Evolutionary conservation across 2,888 invertebrate genomes (phyloP).

Genomic region (Nephrotoma guestfalica): DNA sequence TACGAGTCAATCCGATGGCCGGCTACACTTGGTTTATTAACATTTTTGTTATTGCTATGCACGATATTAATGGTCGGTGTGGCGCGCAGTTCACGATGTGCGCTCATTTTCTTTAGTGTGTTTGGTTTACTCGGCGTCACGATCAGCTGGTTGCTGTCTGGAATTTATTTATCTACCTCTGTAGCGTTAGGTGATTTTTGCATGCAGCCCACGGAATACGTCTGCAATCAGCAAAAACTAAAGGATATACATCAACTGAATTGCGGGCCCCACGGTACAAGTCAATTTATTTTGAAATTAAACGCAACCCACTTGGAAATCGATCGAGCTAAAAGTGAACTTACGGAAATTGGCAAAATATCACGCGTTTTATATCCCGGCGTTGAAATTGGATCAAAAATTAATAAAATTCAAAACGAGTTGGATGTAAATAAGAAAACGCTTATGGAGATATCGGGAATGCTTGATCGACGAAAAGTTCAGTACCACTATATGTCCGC

Average conservation of each 20-base stretch:
- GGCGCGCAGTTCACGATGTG: conserved; percentile 53
- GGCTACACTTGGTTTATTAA: conserved; percentile 31
- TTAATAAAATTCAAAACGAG: conserved; percentile 28
- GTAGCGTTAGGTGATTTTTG: conserved; percentile 79
- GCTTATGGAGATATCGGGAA: conserved; percentile 36
- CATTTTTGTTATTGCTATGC: conserved; percentile 27
- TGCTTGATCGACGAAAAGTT: conserved; percentile 69
- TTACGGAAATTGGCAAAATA: conserved; percentile 24
- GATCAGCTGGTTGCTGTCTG: conserved; percentile 72
- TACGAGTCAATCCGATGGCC: conserved; percentile 34
- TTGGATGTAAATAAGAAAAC: conserved; percentile 18
- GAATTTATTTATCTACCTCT: conserved; percentile 68
- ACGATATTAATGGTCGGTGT: conserved; percentile 33
- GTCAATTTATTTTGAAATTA: conserved; percentile 31
- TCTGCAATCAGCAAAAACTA: conserved; percentile 31
- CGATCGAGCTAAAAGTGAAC: conserved; percentile 30
- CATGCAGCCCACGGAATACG: conserved; percentile 54
- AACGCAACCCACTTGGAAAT: conserved; percentile 32
- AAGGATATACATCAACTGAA: conserved; percentile 30
- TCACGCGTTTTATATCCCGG: conserved; percentile 30
- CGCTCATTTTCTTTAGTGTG: conserved; percentile 79
- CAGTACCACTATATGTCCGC: conserved; percentile 70
- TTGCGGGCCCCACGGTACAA: conserved; percentile 32
- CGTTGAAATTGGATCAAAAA: conserved; percentile 26
- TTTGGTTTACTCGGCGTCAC: conserved; percentile 46